Conservation (phyloP, 2,797 vertebrate genomes). For the Avahi laniger region DNA sequence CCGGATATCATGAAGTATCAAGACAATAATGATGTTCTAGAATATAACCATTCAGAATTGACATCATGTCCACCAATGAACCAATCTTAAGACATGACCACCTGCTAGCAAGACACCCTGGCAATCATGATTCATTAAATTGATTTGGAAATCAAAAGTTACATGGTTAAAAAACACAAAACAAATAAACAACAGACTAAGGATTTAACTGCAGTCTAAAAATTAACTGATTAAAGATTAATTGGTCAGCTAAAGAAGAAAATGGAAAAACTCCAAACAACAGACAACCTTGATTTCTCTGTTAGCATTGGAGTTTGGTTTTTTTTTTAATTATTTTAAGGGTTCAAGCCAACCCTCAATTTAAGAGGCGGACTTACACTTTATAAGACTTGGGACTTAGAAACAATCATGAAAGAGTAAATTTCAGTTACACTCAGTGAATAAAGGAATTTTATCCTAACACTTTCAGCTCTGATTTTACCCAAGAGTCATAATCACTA, state of each 20-base stretch:
- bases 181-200: not conserved
- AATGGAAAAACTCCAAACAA: slow-evolving; percentile 2
- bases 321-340: slow-evolving; percentile 32
- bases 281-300: not conserved
- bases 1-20: not conserved
- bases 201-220: not conserved
- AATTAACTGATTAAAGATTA: slow-evolving; percentile 4
- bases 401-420: slow-evolving; percentile 23
- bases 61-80: not conserved
- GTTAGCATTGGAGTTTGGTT: not conserved
- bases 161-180: not conserved
- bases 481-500: not conserved
- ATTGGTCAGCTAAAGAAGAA: not conserved
- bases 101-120: not conserved
- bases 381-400: not conserved
- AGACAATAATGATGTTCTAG: not conserved
- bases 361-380: slow-evolving; percentile 31
- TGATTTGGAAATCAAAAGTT: slow-evolving; percentile 40
- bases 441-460: not conserved
- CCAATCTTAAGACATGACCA: not conserved
- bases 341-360: slow-evolving; percentile 6
- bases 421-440: not conserved
- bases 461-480: not conserved
- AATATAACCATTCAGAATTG: not conserved
- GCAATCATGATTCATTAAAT: not conserved